Evolutionary conservation across 1,140 invertebrate species (phyloP), one percentile per base, ranked within the genome.

Genomic region (Uloborus diversus): DNA sequence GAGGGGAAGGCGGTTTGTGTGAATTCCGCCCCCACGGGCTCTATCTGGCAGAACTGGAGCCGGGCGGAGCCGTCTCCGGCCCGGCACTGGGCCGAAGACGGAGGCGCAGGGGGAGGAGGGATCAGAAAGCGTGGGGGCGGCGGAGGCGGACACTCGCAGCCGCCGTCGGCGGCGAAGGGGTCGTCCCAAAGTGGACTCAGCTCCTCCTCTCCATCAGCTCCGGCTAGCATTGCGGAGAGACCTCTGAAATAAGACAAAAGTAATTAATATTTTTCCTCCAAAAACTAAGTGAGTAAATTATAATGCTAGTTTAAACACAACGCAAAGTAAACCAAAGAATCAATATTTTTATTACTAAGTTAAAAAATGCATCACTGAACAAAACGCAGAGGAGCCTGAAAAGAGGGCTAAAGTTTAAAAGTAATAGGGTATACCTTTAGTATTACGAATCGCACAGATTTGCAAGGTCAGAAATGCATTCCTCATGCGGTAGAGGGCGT

Each of bases 1-100:
- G 80, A 81, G 33, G 79, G 82, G 59, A 82, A 81, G 28, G 66
- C 66, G 4, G 80, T 65, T 27, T 82, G 82, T 17, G 82, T 82
- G 57, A 78, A 82, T 20, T 78, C 75, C 14, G 80, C 80, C 62
- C 79, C 82, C 33, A 82, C 33, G 23, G 80, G 79, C 73, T 81
- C 65, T 37, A 81, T 25, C 20, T 82, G 62, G 64, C 82, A 82
- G 56, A 81, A 82, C 32, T 82, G 80, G 57, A 82, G 51, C n/a
- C 71, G 47, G 27, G 73, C 47, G 11, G 59, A 25, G 13, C 35
- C 56, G 23, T 11, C 49, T 9, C 61, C 64, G 17, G 23, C 66
- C 37, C 81, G 23, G 35, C 61, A 70, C 14, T 35, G 28, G 20
- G 59, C 28, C n/a, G 42, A 28, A 20, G 70, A 32, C 17, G 80